Evolutionary conservation across 1,140 invertebrate genomes (phyloP).

Genomic region (Drosophila pachea): DNA sequence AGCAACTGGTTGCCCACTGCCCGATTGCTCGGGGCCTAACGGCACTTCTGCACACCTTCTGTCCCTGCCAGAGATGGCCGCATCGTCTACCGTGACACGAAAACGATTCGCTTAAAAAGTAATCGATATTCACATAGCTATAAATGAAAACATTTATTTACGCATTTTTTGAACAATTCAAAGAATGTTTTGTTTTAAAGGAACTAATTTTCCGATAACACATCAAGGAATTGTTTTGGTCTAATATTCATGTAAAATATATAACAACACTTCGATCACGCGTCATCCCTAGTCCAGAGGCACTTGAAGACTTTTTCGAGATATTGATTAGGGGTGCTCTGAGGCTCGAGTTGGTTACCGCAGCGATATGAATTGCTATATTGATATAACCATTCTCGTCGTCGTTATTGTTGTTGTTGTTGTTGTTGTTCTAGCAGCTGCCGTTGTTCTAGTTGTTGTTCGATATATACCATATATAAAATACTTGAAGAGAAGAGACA

Average conservation of each 20-base stretch:
- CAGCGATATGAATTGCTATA: slow-evolving; percentile 44
- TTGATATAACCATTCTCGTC: slow-evolving; percentile 27
- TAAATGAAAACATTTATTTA: too few species aligned
- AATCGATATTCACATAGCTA: too few species aligned
- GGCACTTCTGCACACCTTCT: slow-evolving; percentile 23
- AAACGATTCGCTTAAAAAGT: too few species aligned
- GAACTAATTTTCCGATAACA: too few species aligned
- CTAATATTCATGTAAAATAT: not conserved
- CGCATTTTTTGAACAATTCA: too few species aligned
- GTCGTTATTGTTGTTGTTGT: too few species aligned
- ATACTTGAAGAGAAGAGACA: slow-evolving; percentile 29
- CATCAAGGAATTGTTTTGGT: too few species aligned
- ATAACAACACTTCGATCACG: not conserved
- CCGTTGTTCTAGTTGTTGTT: slow-evolving; percentile 13
- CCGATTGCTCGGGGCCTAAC: slow-evolving; percentile 13
- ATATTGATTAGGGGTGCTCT: slow-evolving; percentile 66
- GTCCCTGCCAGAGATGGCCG: not conserved
- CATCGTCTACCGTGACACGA: not conserved
- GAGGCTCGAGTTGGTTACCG: slow-evolving; percentile 14
- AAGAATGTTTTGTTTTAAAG: too few species aligned
- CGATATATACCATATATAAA: slow-evolving; percentile 46
- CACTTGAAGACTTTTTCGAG: slow-evolving; percentile 61
- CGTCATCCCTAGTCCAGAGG: slow-evolving; percentile 9
- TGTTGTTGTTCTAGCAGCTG: slow-evolving; percentile 15
- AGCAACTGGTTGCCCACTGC: slow-evolving; percentile 48